Conservation (phyloP, 2,888 invertebrate genomes). For the Drosophila multiciliata region DNA sequence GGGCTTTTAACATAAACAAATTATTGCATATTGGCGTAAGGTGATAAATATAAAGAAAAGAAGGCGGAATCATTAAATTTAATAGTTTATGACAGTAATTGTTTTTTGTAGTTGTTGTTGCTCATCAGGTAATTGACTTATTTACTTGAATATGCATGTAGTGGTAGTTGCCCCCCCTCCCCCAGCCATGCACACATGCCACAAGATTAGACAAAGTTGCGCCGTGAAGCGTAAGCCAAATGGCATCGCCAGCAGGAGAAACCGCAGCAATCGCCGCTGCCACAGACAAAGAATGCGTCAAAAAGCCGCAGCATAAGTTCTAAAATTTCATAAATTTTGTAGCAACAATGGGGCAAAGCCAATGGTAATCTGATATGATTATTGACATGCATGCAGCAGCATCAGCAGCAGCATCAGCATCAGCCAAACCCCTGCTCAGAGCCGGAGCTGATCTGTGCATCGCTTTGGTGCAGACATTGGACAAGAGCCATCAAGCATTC, state of each 20-base stretch:
- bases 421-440: constrained; percentile 6
- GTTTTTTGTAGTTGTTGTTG: constrained; percentile 36
- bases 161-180: not conserved
- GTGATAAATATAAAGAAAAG: constrained; percentile 52
- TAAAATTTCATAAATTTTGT: constrained; percentile 79
- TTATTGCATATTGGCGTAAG: constrained; percentile 49
- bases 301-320: constrained; percentile 78
- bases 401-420: constrained; percentile 20
- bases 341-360: constrained; percentile 78
- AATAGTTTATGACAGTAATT: constrained; percentile 53
- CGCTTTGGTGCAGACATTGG: constrained; percentile 24
- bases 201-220: constrained; percentile 60
- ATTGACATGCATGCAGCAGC: constrained; percentile 73
- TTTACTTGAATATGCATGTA: constrained; percentile 8
- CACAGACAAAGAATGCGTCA: constrained; percentile 70
- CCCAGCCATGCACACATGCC: constrained; percentile 12
- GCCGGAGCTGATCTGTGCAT: constrained; percentile 14
- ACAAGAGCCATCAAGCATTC: constrained; percentile 22
- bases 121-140: constrained; percentile 48
- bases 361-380: constrained; percentile 78
- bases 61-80: constrained; percentile 50
- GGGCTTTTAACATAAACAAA: constrained; percentile 48
- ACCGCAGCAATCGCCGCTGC: constrained; percentile 56
- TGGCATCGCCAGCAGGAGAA: constrained; percentile 26
- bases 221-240: constrained; percentile 33